Conservation (phyloP, 2,888 invertebrate species). For the Imbricaverruca yamaguchii region DNA sequence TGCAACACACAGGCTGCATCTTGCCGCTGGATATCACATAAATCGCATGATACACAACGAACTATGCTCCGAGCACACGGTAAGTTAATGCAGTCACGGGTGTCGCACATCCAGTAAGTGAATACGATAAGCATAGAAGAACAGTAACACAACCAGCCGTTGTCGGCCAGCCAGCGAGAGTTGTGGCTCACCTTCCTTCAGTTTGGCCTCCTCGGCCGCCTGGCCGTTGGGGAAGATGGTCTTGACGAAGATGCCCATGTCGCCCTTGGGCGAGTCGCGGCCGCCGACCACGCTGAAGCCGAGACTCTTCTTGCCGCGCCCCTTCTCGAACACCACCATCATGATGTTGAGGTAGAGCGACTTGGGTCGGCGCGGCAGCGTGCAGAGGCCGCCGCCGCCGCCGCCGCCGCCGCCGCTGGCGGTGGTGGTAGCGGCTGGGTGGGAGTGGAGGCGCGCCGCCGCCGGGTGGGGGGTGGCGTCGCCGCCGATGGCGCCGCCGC, state of each 20-base stretch:
- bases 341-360: constrained; percentile 26
- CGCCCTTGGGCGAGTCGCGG: constrained; percentile 45
- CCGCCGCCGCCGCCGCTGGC: not conserved
- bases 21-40: no score
- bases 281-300: constrained; percentile 48
- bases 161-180: no score
- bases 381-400: constrained; percentile 18
- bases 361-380: constrained; percentile 29
- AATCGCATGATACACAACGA: no score
- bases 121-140: no score
- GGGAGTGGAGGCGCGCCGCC: constrained; percentile 4
- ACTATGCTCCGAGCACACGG: no score
- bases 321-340: constrained; percentile 41
- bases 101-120: no score
- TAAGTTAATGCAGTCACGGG: no score
- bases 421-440: not conserved
- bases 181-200: constrained; percentile 63
- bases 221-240: constrained; percentile 78
- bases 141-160: no score
- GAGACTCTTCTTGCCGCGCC: constrained; percentile 42
- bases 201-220: constrained; percentile 71
- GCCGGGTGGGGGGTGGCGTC: not conserved
- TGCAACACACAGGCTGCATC: no score
- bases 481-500: no score
- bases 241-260: constrained; percentile 82